Percentiles rank a stretch among this genome's conserved stretches.
Conservation (phyloP, 2,113 vertebrate species). For the Indicator maculatus region DNA sequence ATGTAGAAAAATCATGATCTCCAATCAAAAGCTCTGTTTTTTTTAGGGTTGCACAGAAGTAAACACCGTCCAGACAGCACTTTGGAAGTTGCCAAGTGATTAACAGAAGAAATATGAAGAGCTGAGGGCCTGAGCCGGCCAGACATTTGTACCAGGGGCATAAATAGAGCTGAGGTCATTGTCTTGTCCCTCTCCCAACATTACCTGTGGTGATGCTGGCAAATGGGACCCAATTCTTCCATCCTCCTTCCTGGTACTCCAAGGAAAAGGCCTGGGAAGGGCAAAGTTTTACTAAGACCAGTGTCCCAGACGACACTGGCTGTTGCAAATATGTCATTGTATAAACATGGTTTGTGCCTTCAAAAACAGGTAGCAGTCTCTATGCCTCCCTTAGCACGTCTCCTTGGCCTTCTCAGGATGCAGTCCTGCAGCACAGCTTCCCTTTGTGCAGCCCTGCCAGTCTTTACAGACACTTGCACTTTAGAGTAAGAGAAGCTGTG, state of each 20-base stretch:
- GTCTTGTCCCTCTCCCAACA: not conserved
- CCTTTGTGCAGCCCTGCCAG: not conserved
- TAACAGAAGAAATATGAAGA: conserved; percentile 54
- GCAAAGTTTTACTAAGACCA: not conserved
- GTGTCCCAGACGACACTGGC: not conserved
- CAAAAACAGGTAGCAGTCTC: conserved; percentile 20
- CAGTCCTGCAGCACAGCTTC: not conserved
- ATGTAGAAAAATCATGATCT: not conserved
- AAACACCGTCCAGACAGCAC: conserved; percentile 60
- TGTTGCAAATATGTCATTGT: conserved; percentile 13
- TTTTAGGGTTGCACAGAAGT: conserved; percentile 45
- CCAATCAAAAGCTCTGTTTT: conserved; percentile 40
- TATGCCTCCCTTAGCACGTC: not conserved
- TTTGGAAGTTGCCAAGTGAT: conserved; percentile 51
- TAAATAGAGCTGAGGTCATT: conserved; percentile 46
- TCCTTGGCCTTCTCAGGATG: not conserved
- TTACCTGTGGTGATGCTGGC: conserved; percentile 5
- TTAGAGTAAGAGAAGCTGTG: not conserved
- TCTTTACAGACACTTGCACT: not conserved
- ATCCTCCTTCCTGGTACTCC: not conserved
- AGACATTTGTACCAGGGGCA: conserved; percentile 33
- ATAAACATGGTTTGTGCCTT: conserved; percentile 24
- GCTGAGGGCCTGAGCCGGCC: conserved; percentile 32
- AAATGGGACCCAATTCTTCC: not conserved
- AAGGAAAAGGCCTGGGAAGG: not conserved